A percentile compares a stretch with the other conserved stretches of the same genome.
These are phyloP conservation scores for Paraescarpia echinospica DNA, from an alignment of 1,140 invertebrate species.

Conservation along the genomic window DNA sequence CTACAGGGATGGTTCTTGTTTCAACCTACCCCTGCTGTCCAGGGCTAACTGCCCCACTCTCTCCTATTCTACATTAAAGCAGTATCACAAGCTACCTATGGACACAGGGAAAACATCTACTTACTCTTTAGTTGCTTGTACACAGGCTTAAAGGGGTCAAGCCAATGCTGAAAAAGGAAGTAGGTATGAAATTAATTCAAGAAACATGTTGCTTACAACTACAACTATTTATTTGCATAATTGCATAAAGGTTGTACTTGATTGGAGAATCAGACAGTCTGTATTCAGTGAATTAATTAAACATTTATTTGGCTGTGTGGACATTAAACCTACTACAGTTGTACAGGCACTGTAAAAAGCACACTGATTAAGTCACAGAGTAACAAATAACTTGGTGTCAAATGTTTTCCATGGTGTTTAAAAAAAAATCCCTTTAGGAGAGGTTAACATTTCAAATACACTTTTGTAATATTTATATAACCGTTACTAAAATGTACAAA, in stretches of 20 bases:
- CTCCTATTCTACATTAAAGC: neutral
- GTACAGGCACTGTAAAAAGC: too few species aligned
- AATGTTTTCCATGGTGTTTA: too few species aligned
- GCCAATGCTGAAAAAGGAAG: constrained; percentile 83
- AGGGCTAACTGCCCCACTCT: neutral
- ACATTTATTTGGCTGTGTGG: neutral
- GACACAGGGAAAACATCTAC: constrained; percentile 23
- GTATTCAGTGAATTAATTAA: neutral
- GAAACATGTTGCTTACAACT: neutral
- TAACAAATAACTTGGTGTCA: too few species aligned
- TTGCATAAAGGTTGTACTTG: neutral
- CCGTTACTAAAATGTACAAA: too few species aligned
- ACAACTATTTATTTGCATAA: neutral
- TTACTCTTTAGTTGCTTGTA: constrained; percentile 93
- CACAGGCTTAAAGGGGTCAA: constrained; percentile 90
- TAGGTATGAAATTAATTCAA: constrained; percentile 31
- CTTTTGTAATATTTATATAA: too few species aligned
- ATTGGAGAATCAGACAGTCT: neutral
- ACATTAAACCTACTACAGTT: neutral
- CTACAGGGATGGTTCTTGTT: neutral
- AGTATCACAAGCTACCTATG: neutral
- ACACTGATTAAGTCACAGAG: too few species aligned
- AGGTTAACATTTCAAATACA: too few species aligned
- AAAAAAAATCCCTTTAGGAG: too few species aligned
- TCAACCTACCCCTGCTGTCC: neutral